A percentile compares a stretch with the other conserved stretches of the same genome.
phyloP scores from a whole-genome alignment of 2,888 invertebrate species.

The Napeogenes inachia region DNA sequence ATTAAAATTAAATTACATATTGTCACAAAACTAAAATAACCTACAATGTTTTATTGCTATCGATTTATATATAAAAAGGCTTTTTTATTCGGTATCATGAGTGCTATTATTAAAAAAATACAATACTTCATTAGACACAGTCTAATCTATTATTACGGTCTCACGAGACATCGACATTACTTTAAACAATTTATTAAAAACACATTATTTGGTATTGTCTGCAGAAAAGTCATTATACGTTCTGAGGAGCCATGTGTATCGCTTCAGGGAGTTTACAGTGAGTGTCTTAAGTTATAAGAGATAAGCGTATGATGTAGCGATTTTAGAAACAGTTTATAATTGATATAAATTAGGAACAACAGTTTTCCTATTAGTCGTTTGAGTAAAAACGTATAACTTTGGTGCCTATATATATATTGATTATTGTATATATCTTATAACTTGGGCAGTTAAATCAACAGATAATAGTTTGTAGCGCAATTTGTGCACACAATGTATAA shows the following conservation, averaged over 20 bases:
- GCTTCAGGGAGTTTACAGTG: slow-evolving; percentile 49
- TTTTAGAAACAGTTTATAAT: not conserved
- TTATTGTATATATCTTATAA: slow-evolving; percentile 11
- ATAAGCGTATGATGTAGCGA: slow-evolving; percentile 1
- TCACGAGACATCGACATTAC: slow-evolving; percentile 13
- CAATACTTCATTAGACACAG: slow-evolving; percentile 9
- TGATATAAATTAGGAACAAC: not conserved
- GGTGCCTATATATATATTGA: not conserved
- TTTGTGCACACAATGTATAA: slow-evolving; percentile 60
- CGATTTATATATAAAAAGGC: no score
- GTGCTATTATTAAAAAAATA: not conserved
- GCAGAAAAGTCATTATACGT: slow-evolving; percentile 26
- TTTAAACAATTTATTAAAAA: slow-evolving; percentile 26
- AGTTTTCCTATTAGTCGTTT: not conserved
- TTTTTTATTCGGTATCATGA: no score
- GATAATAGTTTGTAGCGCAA: slow-evolving; percentile 54
- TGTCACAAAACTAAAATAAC: no score
- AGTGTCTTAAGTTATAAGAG: slow-evolving; percentile 31
- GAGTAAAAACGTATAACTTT: no score
- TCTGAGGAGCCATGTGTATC: slow-evolving; percentile 52
- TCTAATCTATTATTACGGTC: not conserved
- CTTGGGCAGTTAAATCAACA: slow-evolving; percentile 32
- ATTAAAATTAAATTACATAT: no score
- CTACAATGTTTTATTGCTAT: no score
- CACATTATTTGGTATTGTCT: slow-evolving; percentile 25